Percentiles rank a stretch among this genome's conserved stretches.
Evolutionary conservation across 1,140 invertebrate genomes (phyloP).

Genomic region (Drosophila grimshawi): DNA sequence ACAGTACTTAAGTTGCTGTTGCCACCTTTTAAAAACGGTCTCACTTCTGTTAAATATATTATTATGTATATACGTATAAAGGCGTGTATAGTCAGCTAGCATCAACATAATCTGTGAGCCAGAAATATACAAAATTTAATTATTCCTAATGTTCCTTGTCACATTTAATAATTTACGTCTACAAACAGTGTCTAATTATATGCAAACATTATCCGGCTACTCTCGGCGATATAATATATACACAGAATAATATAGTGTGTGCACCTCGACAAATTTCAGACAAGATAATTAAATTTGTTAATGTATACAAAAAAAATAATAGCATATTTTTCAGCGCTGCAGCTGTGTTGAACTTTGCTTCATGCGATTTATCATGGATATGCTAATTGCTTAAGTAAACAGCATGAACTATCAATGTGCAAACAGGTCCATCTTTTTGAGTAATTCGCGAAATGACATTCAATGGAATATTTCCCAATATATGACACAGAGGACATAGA

Average conservation of each 20-base stretch:
- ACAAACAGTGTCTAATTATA: slow-evolving; percentile 17
- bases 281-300: slow-evolving; percentile 19
- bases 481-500: too few species aligned
- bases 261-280: background rate
- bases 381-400: slow-evolving; percentile 8
- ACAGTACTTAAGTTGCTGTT: background rate
- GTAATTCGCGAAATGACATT: too few species aligned
- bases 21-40: slow-evolving; percentile 5
- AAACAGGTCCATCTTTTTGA: too few species aligned
- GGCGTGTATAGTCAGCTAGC: background rate
- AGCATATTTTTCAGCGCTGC: slow-evolving; percentile 33
- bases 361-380: background rate
- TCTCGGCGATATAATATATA: background rate
- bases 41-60: background rate
- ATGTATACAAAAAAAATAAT: slow-evolving; percentile 19
- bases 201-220: slow-evolving; percentile 38
- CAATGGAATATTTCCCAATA: too few species aligned
- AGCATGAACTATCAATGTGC: background rate
- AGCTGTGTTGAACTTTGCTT: background rate
- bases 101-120: background rate
- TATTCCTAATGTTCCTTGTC: slow-evolving; percentile 5
- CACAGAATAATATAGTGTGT: too few species aligned
- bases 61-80: background rate
- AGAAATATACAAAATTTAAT: slow-evolving; percentile 12
- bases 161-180: slow-evolving; percentile 5